Base-by-base conservation (phyloP, 2,888 invertebrate species). In the Girardia tigrina region DNA sequence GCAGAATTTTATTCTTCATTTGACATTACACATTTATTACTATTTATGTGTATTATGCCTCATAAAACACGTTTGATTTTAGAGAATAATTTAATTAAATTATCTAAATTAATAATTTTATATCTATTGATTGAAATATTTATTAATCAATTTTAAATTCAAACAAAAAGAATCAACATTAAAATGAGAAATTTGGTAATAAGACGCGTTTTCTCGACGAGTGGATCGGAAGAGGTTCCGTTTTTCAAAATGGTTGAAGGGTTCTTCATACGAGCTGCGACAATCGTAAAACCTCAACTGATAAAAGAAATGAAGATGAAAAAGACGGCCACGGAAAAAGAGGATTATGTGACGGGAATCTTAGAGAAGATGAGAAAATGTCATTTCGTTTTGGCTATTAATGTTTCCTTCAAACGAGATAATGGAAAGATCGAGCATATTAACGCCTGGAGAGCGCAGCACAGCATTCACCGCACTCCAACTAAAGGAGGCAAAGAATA, bases 391-490 rank as follows among this genome's bases (percentile, higher is more conserved):
- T 87, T 94, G 76, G 93, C 85, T 77, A 82, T 97, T 79, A 90
- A 91, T 76, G 98, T 98, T 85, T 98, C 98, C 0, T 87, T 99
- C 79, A 90, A 91, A 83, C 89, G 94, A 81, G 98, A 98, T 84
- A 92, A 92, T 81, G 98, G 98, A 70, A 90, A 92, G 83, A 94
- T 94, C 84, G 95, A 97, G 86, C 82, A 95, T 88, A 93, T 98
- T 82, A 91, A 90, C 79, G 98, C 94, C 16, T 97, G 94, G 87
- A 88, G 98, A 81, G 94, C 97, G 70, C 97, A 98, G 85, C 98
- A 99, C 86, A 90, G 90, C 79, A 91, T 93, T 77, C 98, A 98
- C 87, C 89, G 94, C 84, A 90, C 91, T 78, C 98, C 98, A 77
- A 93, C 93, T 82, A 98, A 98, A 89, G 97, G 97, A 83, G 97